Percentiles rank a stretch among this genome's conserved stretches.
Evolutionary conservation across 2,888 invertebrate genomes (phyloP).

Genomic region (Acleris literana): DNA sequence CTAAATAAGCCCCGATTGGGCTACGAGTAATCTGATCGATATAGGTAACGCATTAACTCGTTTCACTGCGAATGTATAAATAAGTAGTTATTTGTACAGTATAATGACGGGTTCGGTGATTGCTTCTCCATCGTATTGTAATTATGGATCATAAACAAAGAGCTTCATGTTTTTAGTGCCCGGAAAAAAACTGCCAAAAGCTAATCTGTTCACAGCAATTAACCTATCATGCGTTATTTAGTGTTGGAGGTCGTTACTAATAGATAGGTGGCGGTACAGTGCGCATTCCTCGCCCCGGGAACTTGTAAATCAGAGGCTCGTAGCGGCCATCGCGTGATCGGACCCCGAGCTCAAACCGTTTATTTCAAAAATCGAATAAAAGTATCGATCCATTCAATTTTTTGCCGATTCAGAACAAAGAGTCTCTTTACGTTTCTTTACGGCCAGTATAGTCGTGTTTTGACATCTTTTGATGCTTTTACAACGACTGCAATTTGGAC

Average conservation of each 20-base stretch:
- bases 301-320: slow-evolving; percentile 33
- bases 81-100: slow-evolving; percentile 78
- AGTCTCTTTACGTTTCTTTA: slow-evolving; percentile 51
- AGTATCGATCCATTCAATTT: slow-evolving; percentile 53
- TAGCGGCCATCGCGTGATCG: slow-evolving; percentile 12
- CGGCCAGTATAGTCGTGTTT: slow-evolving; percentile 54
- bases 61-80: slow-evolving; percentile 66
- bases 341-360: slow-evolving; percentile 45
- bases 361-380: slow-evolving; percentile 48
- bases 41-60: slow-evolving; percentile 64
- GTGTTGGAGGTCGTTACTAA: slow-evolving; percentile 72
- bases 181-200: slow-evolving; percentile 77
- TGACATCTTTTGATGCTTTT: slow-evolving; percentile 65
- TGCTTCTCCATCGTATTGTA: slow-evolving; percentile 73
- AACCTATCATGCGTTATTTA: slow-evolving; percentile 78
- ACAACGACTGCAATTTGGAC: slow-evolving; percentile 60
- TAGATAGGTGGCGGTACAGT: slow-evolving; percentile 53
- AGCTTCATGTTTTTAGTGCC: slow-evolving; percentile 58
- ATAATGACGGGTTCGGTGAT: slow-evolving; percentile 80
- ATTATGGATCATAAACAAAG: slow-evolving; percentile 81
- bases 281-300: slow-evolving; percentile 13
- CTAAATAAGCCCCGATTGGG: slow-evolving; percentile 50
- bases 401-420: slow-evolving; percentile 61
- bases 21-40: slow-evolving; percentile 47
- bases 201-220: slow-evolving; percentile 78